Evolutionary conservation across 2,888 invertebrate species (phyloP).

Genomic region (Temnothorax rugatulus): DNA sequence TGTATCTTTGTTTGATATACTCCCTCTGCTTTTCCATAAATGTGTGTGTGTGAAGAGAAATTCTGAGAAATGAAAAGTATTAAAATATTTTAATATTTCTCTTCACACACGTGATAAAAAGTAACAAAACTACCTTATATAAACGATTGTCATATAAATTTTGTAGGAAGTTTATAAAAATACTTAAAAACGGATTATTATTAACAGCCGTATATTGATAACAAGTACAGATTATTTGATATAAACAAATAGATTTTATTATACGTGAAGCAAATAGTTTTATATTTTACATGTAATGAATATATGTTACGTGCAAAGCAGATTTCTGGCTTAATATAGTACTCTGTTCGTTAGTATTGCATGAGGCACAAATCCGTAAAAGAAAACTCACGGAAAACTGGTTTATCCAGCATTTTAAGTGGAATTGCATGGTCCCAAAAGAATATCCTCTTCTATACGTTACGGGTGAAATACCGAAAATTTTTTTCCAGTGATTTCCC

Average conservation of each 20-base stretch:
- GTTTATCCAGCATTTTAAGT: neutral
- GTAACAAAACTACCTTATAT: slow-evolving; percentile 8
- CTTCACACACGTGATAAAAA: neutral
- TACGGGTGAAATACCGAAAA: neutral
- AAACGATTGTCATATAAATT: slow-evolving; percentile 4
- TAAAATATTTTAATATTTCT: neutral
- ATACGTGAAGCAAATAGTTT: neutral
- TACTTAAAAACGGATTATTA: neutral
- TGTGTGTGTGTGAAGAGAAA: neutral
- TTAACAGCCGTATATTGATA: neutral
- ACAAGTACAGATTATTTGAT: neutral
- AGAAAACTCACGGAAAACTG: neutral
- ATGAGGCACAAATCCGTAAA: neutral
- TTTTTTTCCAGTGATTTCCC: slow-evolving; percentile 13
- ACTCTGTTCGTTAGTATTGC: neutral
- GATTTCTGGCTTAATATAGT: neutral
- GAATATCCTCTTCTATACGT: neutral
- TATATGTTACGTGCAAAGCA: neutral
- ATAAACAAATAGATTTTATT: neutral
- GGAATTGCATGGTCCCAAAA: neutral
- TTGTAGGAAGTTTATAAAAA: slow-evolving; percentile 5
- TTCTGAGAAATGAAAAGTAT: too few relatives aligned
- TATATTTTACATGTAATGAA: neutral
- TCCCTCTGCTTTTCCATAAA: neutral
- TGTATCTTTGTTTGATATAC: neutral